Conservation (phyloP, 1,140 invertebrate species). For the Limonius californicus region DNA sequence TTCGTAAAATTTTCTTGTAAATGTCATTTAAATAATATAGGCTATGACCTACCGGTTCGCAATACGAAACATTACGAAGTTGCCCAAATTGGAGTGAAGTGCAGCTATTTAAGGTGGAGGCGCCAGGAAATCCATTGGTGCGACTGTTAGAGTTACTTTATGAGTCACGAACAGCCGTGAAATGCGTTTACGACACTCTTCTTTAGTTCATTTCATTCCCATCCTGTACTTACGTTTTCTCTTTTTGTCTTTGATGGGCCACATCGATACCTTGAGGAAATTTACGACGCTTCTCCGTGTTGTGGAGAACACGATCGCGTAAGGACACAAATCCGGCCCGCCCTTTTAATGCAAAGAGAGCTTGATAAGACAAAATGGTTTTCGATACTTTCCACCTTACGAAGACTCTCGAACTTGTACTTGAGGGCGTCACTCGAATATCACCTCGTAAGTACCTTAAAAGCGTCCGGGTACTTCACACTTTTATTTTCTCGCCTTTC, state of each 20-base stretch:
- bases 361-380: not conserved
- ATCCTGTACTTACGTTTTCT: conserved; percentile 5
- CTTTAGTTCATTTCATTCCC: not conserved
- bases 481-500: too few species aligned
- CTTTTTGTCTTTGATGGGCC: not conserved
- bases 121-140: conserved; percentile 9
- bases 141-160: conserved; percentile 15
- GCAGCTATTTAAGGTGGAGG: conserved; percentile 6
- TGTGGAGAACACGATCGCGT: not conserved
- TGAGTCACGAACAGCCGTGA: conserved; percentile 10
- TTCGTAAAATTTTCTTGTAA: too few species aligned
- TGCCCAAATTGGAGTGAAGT: conserved; percentile 8
- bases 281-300: not conserved
- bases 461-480: too few species aligned
- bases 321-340: not conserved
- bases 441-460: too few species aligned
- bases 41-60: too few species aligned
- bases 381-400: not conserved
- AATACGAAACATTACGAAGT: too few species aligned
- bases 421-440: too few species aligned
- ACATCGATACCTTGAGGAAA: not conserved
- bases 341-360: conserved; percentile 8
- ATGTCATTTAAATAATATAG: too few species aligned
- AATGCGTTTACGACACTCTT: too few species aligned
- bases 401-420: too few species aligned